Evolutionary conservation across 2,797 vertebrate genomes (phyloP), one percentile per base, ranked within the genome.

Genomic region (Heterohyrax brucei): DNA sequence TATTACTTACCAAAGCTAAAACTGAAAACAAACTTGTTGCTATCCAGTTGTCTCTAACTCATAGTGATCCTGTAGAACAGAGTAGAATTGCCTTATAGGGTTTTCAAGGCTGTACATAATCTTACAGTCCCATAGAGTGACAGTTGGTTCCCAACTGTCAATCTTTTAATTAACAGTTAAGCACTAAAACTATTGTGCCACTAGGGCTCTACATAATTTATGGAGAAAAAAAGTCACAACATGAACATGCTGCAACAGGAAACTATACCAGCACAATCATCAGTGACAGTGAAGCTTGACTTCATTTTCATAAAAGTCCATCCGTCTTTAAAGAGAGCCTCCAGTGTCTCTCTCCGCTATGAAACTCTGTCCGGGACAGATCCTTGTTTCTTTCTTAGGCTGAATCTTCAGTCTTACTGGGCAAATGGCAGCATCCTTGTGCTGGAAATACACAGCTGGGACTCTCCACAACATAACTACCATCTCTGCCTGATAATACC

Each of bases 401-500:
- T 62, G 53, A 78, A 66, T 84, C 7, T 66, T 18, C 26, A 89
- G 10, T 84, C 95, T 91, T 87, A 22, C 62, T 78, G 50, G 73
- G 64, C 21, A 86, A 62, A 88, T 22, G 77, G 46, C 16, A 88
- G 82, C 64, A 7, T 5, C 46, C 50, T 83, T 2, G 0, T 62
- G 9, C 78, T 82, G 56, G 75, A 94, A 94, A 76, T 48, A 62
- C 24, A 10, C 21, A 94, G 62, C 48, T 78, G 64, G n/a, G 9
- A 84, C 59, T 85, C 39, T 82, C 70, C 56, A 3, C 44, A 46
- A 88, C 56, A 70, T 62, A 90, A 44, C 53, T 22, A 16, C 39
- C 7, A 10, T 39, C 33, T 82, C 59, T 72, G 56, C 64, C 61
- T 33, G 62, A 76, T 48, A 80, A 96, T 59, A 66, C 1, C 5